phyloP scores from a whole-genome alignment of 2,888 invertebrate genomes.

The Lasiommata megera region DNA sequence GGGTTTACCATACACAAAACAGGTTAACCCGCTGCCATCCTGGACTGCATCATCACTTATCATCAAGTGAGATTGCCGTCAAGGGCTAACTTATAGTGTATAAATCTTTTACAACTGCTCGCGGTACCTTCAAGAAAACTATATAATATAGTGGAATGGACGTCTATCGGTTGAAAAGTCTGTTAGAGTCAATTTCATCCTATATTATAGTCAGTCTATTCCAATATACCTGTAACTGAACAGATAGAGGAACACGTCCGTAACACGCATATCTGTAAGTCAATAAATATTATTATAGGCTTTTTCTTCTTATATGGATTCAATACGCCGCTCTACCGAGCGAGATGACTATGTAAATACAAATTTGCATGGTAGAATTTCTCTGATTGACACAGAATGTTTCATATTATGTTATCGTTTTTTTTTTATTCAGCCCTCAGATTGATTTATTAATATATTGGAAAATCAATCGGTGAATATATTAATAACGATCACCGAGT shows the following conservation, averaged over 20 bases:
- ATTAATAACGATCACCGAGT: background rate
- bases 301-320: slow-evolving; percentile 28
- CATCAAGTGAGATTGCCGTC: too few species aligned
- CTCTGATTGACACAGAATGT: slow-evolving; percentile 14
- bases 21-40: too few species aligned
- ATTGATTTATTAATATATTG: background rate
- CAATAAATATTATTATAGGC: slow-evolving; percentile 12
- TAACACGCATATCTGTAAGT: background rate
- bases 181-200: too few species aligned
- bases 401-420: slow-evolving; percentile 3
- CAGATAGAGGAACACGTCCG: background rate
- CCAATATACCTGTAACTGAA: too few species aligned
- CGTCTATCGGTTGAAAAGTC: too few species aligned
- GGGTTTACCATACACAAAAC: too few species aligned
- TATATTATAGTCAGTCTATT: too few species aligned
- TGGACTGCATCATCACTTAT: too few species aligned
- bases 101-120: too few species aligned
- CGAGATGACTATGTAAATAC: slow-evolving; percentile 32
- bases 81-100: too few species aligned
- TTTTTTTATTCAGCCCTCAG: background rate
- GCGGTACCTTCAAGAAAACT: too few species aligned
- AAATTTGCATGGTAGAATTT: slow-evolving; percentile 13
- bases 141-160: too few species aligned
- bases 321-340: slow-evolving; percentile 31
- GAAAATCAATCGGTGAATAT: background rate